phyloP scores from a whole-genome alignment of 1,140 invertebrate genomes.

The Magallana gigas region DNA sequence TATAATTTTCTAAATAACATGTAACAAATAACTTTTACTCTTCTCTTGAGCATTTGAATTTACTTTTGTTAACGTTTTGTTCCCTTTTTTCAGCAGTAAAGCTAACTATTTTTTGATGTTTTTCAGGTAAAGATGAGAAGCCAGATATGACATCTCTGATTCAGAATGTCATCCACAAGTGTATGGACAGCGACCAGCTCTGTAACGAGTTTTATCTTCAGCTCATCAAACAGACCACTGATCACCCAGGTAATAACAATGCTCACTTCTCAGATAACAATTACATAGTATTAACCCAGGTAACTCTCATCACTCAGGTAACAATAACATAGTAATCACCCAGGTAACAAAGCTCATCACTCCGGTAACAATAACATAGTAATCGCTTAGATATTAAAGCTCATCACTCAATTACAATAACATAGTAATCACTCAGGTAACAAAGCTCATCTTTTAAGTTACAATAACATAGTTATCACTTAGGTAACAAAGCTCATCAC shows the following conservation, averaged over 20 bases:
- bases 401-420: neutral
- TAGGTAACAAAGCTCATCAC: no score
- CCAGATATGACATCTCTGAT: constrained; percentile 82
- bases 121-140: constrained; percentile 54
- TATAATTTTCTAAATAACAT: neutral
- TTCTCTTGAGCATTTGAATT: no score
- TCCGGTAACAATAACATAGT: neutral
- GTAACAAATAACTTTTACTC: no score
- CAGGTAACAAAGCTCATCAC: neutral
- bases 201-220: constrained; percentile 95
- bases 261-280: neutral
- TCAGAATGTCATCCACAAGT: constrained; percentile 92
- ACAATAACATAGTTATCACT: neutral
- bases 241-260: constrained; percentile 81
- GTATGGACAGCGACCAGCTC: constrained; percentile 88
- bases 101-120: neutral
- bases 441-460: neutral
- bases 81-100: no score
- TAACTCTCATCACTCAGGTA: neutral
- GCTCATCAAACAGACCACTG: constrained; percentile 95
- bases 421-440: neutral
- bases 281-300: neutral
- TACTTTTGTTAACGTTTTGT: no score
- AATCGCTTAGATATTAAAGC: no score
- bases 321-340: neutral